Percentiles rank a stretch among this genome's conserved stretches.
Evolutionary conservation across 2,113 vertebrate species (phyloP).

Genomic region (Hiodon tergisus): DNA sequence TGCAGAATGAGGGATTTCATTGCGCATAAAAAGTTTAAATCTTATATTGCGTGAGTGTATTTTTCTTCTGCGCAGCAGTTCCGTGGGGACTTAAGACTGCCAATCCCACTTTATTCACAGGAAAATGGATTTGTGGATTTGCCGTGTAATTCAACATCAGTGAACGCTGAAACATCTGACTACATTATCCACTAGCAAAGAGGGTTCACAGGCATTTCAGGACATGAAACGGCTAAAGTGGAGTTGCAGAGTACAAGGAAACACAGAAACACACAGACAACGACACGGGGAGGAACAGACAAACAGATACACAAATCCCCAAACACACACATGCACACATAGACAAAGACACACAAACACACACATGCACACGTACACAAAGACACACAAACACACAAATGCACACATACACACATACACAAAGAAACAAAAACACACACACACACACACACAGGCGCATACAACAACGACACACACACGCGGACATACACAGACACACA

Average conservation of each 20-base stretch:
- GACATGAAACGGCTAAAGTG: background rate
- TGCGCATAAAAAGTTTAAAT: background rate
- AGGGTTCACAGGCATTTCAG: background rate
- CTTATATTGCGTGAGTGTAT: background rate
- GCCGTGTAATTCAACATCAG: background rate
- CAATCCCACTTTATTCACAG: constrained; percentile 12
- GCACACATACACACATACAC: too few species aligned
- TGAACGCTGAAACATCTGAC: background rate
- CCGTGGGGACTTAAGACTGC: background rate
- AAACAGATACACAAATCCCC: too few species aligned
- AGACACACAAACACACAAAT: too few species aligned
- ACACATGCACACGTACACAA: too few species aligned
- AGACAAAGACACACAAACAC: too few species aligned
- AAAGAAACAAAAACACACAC: too few species aligned
- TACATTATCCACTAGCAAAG: background rate
- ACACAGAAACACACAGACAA: background rate
- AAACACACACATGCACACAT: too few species aligned
- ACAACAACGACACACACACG: too few species aligned
- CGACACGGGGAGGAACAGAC: too few species aligned
- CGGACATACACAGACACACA: too few species aligned
- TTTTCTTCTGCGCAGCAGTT: background rate
- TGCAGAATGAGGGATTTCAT: background rate
- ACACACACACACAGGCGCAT: too few species aligned
- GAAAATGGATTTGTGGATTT: constrained; percentile 24
- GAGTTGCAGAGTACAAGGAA: background rate